Evolutionary conservation across 2,797 vertebrate species (phyloP), one percentile per base, ranked within the genome.

Genomic region (Sus cebifrons): DNA sequence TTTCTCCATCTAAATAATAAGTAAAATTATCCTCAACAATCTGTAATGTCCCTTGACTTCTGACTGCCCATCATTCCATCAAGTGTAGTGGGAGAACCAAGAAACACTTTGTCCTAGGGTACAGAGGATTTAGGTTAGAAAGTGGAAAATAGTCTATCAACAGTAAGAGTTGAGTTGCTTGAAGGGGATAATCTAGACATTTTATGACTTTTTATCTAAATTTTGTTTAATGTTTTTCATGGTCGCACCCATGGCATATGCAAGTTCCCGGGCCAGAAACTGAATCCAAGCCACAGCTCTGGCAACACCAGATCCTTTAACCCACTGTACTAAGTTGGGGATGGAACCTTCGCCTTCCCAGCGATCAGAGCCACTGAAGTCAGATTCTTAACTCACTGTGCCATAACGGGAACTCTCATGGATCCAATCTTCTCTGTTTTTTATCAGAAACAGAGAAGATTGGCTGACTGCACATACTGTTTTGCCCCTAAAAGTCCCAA

Each of bases 381-480:
- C 44, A 10, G 44, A 7, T 49, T 49, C 44, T 49, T 49, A 49
- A 49, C 44, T 10, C 44, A 49, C 44, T 49, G 44, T 49, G 44
- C 44, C 44, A 49, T 49, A 49, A 10, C 6, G 44, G 44, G 44
- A 49, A 49, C 44, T 49, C 44, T 49, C 44, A 49, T 49, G 44
- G 6, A 49, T 49, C 44, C 44, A 49, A 49, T 36, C 36, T 36
- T 36, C 36, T 36, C 36, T 36, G 9, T 49, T 6, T 94, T 73
- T 71, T 85, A 92, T 78, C n/a, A 68, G 73, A 96, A 86, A 73
- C 73, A 62, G 65, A 73, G 36, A 92, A 25, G 25, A 40, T 5
- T 56, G 58, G 10, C 44, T 83, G 9, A 73, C 23, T 74, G 2
- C 64, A n/a, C 81, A 14, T 6, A 40, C 15, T 85, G 60, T 58